A percentile compares a stretch with the other conserved stretches of the same genome.
Conservation (phyloP, 2,113 vertebrate genomes). For the Porphyrio hochstetteri region DNA sequence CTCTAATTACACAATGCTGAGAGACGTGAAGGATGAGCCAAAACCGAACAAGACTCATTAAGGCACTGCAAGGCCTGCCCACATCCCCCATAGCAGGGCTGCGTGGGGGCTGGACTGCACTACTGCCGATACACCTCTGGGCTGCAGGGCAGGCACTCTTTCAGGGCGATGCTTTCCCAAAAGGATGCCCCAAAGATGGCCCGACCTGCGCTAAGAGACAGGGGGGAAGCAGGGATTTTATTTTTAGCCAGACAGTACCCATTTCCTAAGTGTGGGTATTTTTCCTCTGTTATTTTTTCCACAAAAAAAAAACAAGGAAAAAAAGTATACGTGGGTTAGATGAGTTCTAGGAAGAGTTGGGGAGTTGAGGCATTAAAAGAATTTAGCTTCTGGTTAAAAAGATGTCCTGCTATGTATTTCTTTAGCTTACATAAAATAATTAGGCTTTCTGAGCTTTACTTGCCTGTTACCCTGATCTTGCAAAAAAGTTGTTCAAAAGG, state of each 20-base stretch:
- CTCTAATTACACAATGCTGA: accelerated
- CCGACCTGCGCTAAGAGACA: neutral
- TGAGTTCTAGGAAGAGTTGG: neutral
- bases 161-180: neutral
- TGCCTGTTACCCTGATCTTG: neutral
- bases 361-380: neutral
- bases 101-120: neutral
- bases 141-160: slow-evolving; percentile 65
- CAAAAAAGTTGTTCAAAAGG: neutral
- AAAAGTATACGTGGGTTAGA: accelerated
- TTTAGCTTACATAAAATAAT: neutral
- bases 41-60: neutral
- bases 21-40: neutral
- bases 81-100: neutral
- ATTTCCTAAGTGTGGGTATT: neutral
- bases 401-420: neutral
- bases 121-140: slow-evolving; percentile 53
- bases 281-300: neutral
- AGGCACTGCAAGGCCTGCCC: neutral
- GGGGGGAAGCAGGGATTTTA: accelerated
- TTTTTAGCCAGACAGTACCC: neutral
- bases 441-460: neutral
- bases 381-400: neutral
- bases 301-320: neutral
- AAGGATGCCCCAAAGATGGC: neutral